Percentiles rank a stretch among this genome's conserved stretches.
phyloP scores from a whole-genome alignment of 1,140 invertebrate genomes.

The Drosophila orosa region DNA sequence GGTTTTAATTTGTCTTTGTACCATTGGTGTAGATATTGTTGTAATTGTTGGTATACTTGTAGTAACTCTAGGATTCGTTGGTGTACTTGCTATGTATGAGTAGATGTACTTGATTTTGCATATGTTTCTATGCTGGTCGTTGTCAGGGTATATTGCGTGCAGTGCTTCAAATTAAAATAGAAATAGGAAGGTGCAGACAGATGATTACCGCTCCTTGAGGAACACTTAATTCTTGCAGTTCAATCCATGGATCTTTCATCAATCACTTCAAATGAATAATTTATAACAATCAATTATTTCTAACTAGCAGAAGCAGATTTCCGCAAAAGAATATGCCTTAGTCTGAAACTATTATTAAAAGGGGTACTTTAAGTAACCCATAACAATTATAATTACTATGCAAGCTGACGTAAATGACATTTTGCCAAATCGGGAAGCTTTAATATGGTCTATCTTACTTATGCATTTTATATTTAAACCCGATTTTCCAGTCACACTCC shows the following conservation, averaged over 20 bases:
- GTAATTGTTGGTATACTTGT: neutral
- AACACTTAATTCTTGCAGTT: constrained; percentile 9
- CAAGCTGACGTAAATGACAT: constrained; percentile 1
- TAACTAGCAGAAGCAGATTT: neutral
- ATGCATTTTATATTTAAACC: constrained; percentile 23
- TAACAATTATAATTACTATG: constrained; percentile 1
- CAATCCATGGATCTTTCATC: constrained; percentile 21
- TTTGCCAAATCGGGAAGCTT: constrained; percentile 8
- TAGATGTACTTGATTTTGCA: no score
- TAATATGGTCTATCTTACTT: constrained; percentile 2
- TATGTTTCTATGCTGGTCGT: neutral
- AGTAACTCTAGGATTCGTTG: neutral
- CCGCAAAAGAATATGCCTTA: neutral
- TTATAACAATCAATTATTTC: constrained; percentile 12
- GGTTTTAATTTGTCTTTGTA: neutral
- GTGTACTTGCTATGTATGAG: neutral
- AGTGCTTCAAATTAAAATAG: constrained; percentile 19
- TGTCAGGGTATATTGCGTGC: constrained; percentile 56
- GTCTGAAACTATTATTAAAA: no score
- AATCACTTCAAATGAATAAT: constrained; percentile 35
- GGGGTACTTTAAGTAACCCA: neutral
- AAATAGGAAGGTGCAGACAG: constrained; percentile 3
- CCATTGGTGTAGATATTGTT: no score
- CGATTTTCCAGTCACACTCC: constrained; percentile 34
- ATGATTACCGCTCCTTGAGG: neutral